Evolutionary conservation across 2,113 vertebrate genomes (phyloP).

Genomic region (Xyrauchen texanus): DNA sequence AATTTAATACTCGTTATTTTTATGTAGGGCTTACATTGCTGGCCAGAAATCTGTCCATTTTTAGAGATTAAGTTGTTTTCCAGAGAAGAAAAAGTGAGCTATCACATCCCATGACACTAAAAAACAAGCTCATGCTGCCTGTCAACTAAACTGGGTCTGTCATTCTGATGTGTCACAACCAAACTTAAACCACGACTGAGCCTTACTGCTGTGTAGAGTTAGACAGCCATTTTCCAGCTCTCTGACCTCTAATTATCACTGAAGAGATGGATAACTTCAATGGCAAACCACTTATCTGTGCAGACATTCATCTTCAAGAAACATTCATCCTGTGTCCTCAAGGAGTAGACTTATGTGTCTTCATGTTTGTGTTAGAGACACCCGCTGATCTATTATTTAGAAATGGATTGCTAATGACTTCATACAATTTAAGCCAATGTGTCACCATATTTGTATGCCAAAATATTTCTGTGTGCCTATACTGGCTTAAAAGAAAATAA

Average conservation of each 20-base stretch:
- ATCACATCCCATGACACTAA: background rate
- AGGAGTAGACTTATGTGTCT: too few species aligned
- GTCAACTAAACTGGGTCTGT: background rate
- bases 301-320: too few species aligned
- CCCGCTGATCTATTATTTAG: too few species aligned
- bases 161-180: conserved; percentile 18
- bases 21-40: background rate
- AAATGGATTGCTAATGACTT: too few species aligned
- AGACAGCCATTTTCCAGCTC: conserved; percentile 19
- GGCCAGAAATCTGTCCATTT: too few species aligned
- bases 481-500: too few species aligned
- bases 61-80: background rate
- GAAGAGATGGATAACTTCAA: conserved; percentile 32
- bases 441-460: too few species aligned
- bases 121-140: background rate
- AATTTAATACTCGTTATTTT: background rate
- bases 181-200: conserved; percentile 5
- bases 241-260: conserved; percentile 28
- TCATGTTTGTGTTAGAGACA: too few species aligned
- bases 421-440: too few species aligned
- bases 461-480: too few species aligned
- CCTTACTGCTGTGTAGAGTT: background rate
- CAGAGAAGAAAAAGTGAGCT: background rate
- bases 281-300: conserved; percentile 23
- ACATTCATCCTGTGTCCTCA: background rate